Evolutionary conservation across 2,888 invertebrate genomes (phyloP).

Genomic region (Eremobia ochroleuca): DNA sequence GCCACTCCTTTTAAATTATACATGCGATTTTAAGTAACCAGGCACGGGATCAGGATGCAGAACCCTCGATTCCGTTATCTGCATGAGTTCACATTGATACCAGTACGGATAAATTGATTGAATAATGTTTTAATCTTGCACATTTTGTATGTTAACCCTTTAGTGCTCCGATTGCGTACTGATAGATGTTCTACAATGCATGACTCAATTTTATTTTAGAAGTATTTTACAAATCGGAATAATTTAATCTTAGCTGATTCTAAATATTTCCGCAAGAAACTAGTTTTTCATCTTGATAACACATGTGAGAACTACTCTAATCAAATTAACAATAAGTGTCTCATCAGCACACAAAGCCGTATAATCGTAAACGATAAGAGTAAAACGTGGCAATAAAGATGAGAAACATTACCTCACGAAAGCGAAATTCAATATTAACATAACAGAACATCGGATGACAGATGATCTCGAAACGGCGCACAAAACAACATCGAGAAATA

Average conservation of each 20-base stretch:
- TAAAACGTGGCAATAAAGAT: conserved; percentile 24
- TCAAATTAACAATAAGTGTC: neutral
- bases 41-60: conserved; percentile 70
- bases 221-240: no score
- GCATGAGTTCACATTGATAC: conserved; percentile 79
- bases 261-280: no score
- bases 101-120: conserved; percentile 82
- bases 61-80: conserved; percentile 79
- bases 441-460: conserved; percentile 46
- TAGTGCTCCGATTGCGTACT: conserved; percentile 6
- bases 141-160: conserved; percentile 66
- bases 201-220: neutral
- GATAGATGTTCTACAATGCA: conserved; percentile 10
- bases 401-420: conserved; percentile 19
- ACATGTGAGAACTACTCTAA: neutral
- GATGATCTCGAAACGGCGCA: conserved; percentile 33
- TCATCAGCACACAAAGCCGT: neutral
- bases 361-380: neutral
- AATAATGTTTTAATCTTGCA: conserved; percentile 79
- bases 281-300: neutral
- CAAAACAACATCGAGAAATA: conserved; percentile 48
- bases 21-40: conserved; percentile 84
- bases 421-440: conserved; percentile 54
- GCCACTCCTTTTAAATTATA: conserved; percentile 83
- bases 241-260: neutral